Evolutionary conservation across 2,888 invertebrate species (phyloP), one percentile per base, ranked within the genome.

Genomic region (Perithous albicinctus): DNA sequence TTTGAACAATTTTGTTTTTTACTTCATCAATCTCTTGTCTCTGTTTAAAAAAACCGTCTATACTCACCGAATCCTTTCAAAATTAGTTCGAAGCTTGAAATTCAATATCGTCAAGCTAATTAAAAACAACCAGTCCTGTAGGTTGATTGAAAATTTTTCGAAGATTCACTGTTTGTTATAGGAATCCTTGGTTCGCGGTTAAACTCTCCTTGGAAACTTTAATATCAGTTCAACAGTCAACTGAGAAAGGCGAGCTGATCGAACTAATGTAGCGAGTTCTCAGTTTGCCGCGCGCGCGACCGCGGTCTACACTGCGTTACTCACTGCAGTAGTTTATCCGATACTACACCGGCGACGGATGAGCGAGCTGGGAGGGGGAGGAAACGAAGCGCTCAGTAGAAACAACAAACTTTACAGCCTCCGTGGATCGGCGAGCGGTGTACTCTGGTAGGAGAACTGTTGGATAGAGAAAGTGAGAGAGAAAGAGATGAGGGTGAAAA

Each of bases 281-380:
- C 12, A 32, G 67, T 73, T 80, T 51, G 66, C 32, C 72, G 48
- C 61, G 61, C 72, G 48, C 61, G 61, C 18, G 29, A 56, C 67
- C 69, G 77, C 73, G 73, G 46, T 63, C 20, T 78, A 67, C 81
- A 77, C 81, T 78, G 81, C 81, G 81, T 81, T 81, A 56, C 74
- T 74, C 81, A 74, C 73, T 81, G 81, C 81, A 38, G 81, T 81
- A 78, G 73, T 77, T 81, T 64, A 77, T 81, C 73, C 56, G 59
- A 77, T 70, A 73, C 76, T 56, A 0, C 23, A 12, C 23, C 41
- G 12, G n/a, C 18, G 41, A 2, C 15, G 18, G n/a, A 15, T 18
- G 15, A n/a, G n/a, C n/a, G n/a, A n/a, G n/a, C n/a, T n/a, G n/a
- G n/a, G n/a, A n/a, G 23, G 18, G 43, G 29, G 41, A 5, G 41